Evolutionary conservation across 2,888 invertebrate species (phyloP).

Genomic region (Scrobipalpa costella): DNA sequence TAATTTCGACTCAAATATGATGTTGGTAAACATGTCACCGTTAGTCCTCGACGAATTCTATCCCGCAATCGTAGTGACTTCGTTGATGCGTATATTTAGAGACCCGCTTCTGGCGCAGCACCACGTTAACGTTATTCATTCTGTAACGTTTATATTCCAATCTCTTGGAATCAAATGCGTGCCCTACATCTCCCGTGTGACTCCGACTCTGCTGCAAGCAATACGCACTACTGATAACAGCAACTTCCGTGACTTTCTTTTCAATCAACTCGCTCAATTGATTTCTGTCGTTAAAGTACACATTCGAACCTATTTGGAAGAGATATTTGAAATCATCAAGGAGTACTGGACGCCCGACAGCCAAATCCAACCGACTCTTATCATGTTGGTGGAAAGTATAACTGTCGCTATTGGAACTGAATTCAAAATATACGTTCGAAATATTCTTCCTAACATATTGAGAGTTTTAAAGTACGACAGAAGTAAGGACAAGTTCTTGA

Average conservation of each 20-base stretch:
- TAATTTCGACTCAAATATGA: slow-evolving; percentile 83
- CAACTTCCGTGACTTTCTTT: slow-evolving; percentile 94
- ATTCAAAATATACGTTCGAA: slow-evolving; percentile 96
- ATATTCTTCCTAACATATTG: slow-evolving; percentile 95
- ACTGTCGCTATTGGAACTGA: slow-evolving; percentile 97
- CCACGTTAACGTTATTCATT: slow-evolving; percentile 97
- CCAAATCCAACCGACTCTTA: slow-evolving; percentile 92
- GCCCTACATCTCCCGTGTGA: slow-evolving; percentile 94
- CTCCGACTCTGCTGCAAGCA: slow-evolving; percentile 93
- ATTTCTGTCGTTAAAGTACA: slow-evolving; percentile 98
- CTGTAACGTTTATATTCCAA: slow-evolving; percentile 98
- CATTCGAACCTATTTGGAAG: slow-evolving; percentile 96
- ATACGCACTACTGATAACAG: slow-evolving; percentile 90
- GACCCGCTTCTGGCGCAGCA: slow-evolving; percentile 95
- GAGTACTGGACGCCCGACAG: slow-evolving; percentile 96
- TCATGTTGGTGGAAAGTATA: slow-evolving; percentile 94
- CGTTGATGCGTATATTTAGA: slow-evolving; percentile 95
- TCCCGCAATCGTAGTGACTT: slow-evolving; percentile 97
- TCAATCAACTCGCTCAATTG: slow-evolving; percentile 95
- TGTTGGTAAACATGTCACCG: slow-evolving; percentile 96
- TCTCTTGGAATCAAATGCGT: slow-evolving; percentile 97
- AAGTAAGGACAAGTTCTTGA: slow-evolving; percentile 91
- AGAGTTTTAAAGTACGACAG: slow-evolving; percentile 94
- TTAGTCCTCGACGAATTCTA: slow-evolving; percentile 97
- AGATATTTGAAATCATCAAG: slow-evolving; percentile 95